Conservation (phyloP, 2,113 vertebrate species). For the Xiphias gladius region DNA sequence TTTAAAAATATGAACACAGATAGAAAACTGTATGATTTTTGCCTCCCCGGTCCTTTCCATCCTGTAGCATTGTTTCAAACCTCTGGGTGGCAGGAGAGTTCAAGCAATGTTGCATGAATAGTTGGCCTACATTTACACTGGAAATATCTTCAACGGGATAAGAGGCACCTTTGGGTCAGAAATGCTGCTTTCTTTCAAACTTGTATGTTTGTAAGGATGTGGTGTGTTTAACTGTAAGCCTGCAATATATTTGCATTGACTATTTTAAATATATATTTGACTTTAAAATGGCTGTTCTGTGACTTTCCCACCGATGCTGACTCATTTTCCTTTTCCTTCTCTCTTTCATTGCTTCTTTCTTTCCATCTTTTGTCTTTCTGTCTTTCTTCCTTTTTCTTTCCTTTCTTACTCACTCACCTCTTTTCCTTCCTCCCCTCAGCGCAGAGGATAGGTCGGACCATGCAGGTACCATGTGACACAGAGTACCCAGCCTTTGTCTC, state of each 20-base stretch:
- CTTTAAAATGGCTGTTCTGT: constrained; percentile 45
- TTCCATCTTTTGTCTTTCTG: constrained; percentile 18
- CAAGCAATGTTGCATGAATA: constrained; percentile 56
- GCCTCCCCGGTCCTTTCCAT: neutral
- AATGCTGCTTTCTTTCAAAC: constrained; percentile 60
- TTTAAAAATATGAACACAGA: constrained; percentile 16
- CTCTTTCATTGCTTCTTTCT: neutral
- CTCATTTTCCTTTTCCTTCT: neutral
- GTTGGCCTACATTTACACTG: constrained; percentile 35
- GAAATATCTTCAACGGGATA: constrained; percentile 40
- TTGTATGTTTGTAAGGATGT: constrained; percentile 67
- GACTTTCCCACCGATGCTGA: constrained; percentile 29
- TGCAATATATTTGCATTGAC: constrained; percentile 54
- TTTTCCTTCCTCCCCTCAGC: constrained; percentile 79
- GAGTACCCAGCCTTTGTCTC: constrained; percentile 98
- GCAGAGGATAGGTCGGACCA: constrained; percentile 90
- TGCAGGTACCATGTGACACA: constrained; percentile 95
- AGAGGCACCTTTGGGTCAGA: constrained; percentile 43
- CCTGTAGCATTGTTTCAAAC: constrained; percentile 48
- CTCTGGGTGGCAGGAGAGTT: constrained; percentile 80
- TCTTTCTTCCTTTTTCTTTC: neutral
- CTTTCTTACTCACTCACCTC: neutral
- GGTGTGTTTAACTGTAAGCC: constrained; percentile 49
- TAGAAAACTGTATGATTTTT: neutral
- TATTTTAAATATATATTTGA: constrained; percentile 53